phyloP scores from a whole-genome alignment of 2,797 vertebrate species.

The Leucoraja ocellata region DNA sequence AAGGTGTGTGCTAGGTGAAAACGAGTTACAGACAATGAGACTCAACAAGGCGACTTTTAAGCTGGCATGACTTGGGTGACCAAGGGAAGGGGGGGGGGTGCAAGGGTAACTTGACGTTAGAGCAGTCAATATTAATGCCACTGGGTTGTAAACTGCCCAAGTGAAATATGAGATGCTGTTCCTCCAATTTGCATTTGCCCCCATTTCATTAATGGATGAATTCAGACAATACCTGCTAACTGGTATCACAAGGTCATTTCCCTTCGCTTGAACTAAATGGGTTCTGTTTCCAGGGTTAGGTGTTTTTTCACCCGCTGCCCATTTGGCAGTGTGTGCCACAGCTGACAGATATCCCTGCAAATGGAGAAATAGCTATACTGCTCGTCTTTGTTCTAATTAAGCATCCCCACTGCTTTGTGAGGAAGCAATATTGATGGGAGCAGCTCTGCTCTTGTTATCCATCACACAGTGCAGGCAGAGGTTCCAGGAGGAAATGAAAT shows the following conservation, averaged over 20 bases:
- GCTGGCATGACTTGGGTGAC: too few species aligned
- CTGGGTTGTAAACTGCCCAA: too few species aligned
- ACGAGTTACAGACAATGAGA: too few species aligned
- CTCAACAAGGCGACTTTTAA: too few species aligned
- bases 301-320: background rate
- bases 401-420: background rate
- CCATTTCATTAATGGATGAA: background rate
- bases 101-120: too few species aligned
- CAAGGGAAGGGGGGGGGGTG: too few species aligned
- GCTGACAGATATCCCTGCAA: background rate
- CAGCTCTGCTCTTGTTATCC: background rate
- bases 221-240: background rate
- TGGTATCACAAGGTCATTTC: background rate
- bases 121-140: too few species aligned
- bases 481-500: background rate
- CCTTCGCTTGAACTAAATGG: background rate
- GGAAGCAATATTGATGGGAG: background rate
- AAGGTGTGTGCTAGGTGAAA: too few species aligned
- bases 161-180: too few species aligned
- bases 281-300: background rate
- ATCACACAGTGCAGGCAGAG: background rate
- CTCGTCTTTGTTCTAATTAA: background rate
- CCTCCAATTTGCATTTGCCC: background rate
- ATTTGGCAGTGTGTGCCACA: background rate
- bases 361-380: too few species aligned